Conservation (phyloP, 1,140 invertebrate species). For the Cydia pomonella region DNA sequence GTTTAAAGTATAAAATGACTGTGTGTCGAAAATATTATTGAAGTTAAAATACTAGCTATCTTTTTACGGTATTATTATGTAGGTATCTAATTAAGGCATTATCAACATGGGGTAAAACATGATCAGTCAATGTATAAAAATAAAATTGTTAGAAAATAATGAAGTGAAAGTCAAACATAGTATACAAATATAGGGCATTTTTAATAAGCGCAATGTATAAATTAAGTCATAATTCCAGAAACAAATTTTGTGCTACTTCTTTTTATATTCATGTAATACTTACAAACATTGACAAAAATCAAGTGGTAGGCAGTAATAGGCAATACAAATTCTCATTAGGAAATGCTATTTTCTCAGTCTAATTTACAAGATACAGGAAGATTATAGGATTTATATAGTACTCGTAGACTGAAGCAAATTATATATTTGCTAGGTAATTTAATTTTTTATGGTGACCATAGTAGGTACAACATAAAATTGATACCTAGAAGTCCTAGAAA, state of each 20-base stretch:
- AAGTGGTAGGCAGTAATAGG: not conserved
- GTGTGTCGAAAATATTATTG: not conserved
- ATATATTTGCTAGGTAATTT: too few relatives aligned
- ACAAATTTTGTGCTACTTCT: not conserved
- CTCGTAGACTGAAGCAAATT: too few relatives aligned
- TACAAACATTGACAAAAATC: too few relatives aligned
- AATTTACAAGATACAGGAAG: not conserved
- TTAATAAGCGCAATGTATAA: too few relatives aligned
- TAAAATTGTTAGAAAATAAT: not conserved
- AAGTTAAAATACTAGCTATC: not conserved
- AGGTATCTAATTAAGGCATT: constrained; percentile 8
- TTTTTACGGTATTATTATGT: not conserved
- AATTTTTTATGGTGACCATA: too few relatives aligned
- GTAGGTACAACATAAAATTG: too few relatives aligned
- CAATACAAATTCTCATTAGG: not conserved
- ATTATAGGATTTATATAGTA: too few relatives aligned
- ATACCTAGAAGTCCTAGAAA: too few relatives aligned
- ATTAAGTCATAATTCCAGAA: not conserved
- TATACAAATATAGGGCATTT: too few relatives aligned
- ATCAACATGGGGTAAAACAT: not conserved
- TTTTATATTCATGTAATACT: not conserved
- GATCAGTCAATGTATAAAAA: not conserved
- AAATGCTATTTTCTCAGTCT: not conserved
- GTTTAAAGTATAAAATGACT: too few relatives aligned
- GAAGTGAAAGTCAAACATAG: not conserved